Percentiles rank a stretch among this genome's conserved stretches.
These are phyloP conservation scores for Vollenhovia emeryi DNA, from an alignment of 1,140 invertebrate species.

Conservation along the genomic window DNA sequence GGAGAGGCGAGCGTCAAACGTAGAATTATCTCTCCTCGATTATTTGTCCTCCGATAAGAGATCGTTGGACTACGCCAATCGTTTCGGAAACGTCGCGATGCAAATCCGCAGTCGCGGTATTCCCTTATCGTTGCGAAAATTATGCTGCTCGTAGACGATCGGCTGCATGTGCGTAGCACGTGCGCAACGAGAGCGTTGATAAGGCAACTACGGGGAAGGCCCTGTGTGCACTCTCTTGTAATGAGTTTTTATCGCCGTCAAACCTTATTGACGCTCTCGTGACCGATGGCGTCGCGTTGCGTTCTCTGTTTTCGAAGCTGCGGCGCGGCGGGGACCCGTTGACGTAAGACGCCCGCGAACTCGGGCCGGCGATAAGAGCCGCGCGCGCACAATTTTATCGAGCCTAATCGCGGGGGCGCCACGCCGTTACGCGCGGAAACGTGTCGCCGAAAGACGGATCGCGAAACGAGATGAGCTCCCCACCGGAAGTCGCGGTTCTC, in stretches of 20 bases:
- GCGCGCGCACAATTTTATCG: neutral
- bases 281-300: slow-evolving; percentile 12
- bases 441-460: neutral
- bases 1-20: neutral
- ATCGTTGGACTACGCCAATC: neutral
- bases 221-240: neutral
- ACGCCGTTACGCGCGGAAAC: neutral
- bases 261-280: slow-evolving; percentile 39
- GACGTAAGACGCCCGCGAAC: slow-evolving; percentile 6
- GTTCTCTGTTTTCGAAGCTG: slow-evolving; percentile 13
- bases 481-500: neutral
- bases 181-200: neutral
- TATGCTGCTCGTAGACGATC: neutral
- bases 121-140: neutral
- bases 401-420: too few species aligned
- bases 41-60: neutral
- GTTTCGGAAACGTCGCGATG: neutral
- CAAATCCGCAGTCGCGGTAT: neutral
- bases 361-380: slow-evolving; percentile 4
- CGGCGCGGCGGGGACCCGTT: too few species aligned
- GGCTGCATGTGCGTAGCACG: neutral
- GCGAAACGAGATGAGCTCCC: neutral
- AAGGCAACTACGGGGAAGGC: slow-evolving; percentile 11
- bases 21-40: neutral
- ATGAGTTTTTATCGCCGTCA: slow-evolving; percentile 34